phyloP scores from a whole-genome alignment of 64 coral and sea anemone genomes.

The Stylophora pistillata region DNA sequence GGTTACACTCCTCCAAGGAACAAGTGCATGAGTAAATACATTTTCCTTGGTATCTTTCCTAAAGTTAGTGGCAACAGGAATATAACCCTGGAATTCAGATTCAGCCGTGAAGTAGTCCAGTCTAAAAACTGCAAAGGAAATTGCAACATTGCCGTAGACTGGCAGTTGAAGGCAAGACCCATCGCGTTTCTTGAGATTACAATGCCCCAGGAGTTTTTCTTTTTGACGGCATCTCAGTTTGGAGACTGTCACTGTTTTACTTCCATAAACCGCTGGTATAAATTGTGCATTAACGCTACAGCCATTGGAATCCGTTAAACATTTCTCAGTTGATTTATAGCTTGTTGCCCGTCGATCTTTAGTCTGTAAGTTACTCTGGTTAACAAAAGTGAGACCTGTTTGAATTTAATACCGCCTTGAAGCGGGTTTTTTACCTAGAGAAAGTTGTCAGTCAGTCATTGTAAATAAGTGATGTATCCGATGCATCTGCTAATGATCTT shows the following conservation, averaged over 20 bases:
- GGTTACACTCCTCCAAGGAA: no score
- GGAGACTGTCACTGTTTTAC: constrained; percentile 64
- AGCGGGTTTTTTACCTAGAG: no score
- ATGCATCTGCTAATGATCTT: no score
- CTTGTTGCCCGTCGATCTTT: no score
- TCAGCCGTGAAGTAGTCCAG: background rate
- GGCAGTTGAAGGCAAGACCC: constrained; percentile 10
- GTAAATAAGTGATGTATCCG: no score
- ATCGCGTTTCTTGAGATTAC: background rate
- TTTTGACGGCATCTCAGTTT: constrained; percentile 69
- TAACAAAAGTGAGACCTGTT: no score
- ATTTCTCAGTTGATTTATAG: no score
- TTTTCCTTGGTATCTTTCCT: no score
- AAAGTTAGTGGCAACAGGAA: background rate
- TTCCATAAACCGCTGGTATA: constrained; percentile 53
- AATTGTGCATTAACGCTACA: constrained; percentile 33
- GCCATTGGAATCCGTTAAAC: constrained; percentile 67
- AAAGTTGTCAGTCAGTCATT: no score
- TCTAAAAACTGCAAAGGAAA: background rate
- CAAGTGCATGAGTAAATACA: no score
- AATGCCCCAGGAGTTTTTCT: constrained; percentile 43
- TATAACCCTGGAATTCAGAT: background rate
- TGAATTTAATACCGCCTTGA: no score
- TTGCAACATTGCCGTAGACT: constrained; percentile 61
- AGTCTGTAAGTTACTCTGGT: no score